A percentile compares a stretch with the other conserved stretches of the same genome.
These are phyloP conservation scores for Oasisia sp. DNA, from an alignment of 2,888 invertebrate species.

Conservation along the genomic window DNA sequence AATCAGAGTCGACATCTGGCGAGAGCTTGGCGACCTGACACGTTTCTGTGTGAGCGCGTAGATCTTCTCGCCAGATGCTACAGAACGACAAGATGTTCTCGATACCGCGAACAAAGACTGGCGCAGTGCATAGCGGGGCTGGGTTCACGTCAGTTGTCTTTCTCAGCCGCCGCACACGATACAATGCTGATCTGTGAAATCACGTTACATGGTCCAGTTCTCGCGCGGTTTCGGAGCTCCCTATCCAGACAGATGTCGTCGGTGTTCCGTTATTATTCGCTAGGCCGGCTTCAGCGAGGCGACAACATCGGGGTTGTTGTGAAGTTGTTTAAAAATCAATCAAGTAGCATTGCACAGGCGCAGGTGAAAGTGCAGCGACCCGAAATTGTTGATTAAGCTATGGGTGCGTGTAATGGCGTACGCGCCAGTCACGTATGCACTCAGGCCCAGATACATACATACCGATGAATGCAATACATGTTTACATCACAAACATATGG, in stretches of 20 bases:
- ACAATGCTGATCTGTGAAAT: neutral
- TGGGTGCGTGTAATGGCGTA: neutral
- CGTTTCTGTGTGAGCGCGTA: neutral
- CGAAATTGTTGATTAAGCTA: neutral
- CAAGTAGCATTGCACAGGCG: neutral
- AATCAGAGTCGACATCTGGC: neutral
- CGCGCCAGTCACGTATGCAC: neutral
- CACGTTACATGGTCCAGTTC: neutral
- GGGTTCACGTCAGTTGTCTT: neutral
- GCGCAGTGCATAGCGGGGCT: neutral
- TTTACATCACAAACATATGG: neutral
- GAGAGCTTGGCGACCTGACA: neutral
- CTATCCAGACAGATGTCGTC: neutral
- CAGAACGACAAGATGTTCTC: neutral
- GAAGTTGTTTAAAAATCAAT: neutral
- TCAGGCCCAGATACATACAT: neutral
- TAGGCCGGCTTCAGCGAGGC: neutral
- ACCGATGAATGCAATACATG: neutral
- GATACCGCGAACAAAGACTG: neutral
- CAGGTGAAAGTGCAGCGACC: neutral
- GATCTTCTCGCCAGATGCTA: neutral
- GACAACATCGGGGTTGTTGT: neutral
- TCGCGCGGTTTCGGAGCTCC: neutral
- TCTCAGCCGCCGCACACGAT: neutral
- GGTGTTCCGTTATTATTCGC: neutral